phyloP scores from a whole-genome alignment of 2,797 vertebrate genomes.

The Scleropages formosus region DNA sequence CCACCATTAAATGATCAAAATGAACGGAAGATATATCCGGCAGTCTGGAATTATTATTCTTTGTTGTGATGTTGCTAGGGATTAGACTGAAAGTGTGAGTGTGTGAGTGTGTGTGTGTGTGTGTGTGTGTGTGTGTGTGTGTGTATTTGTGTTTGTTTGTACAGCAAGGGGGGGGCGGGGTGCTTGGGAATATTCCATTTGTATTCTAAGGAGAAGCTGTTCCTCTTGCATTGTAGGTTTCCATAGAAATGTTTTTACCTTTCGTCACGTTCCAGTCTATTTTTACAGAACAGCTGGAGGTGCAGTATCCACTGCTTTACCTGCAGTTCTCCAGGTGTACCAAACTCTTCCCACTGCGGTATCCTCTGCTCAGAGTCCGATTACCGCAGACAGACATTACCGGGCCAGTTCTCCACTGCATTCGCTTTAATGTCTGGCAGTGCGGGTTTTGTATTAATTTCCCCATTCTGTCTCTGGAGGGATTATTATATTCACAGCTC shows the following conservation, averaged over 20 bases:
- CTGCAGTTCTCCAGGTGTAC: not conserved
- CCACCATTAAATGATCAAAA: conserved; percentile 27
- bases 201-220: conserved; percentile 3
- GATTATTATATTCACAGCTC: not conserved
- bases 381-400: not conserved
- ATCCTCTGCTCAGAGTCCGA: not conserved
- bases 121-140: conserved; percentile 21
- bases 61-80: conserved; percentile 28
- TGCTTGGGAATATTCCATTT: not conserved
- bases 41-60: conserved; percentile 26
- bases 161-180: not conserved
- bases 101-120: conserved; percentile 24
- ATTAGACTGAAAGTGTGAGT: conserved; percentile 19
- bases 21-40: conserved; percentile 26
- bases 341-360: not conserved
- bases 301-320: conserved; percentile 1
- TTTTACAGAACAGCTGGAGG: conserved; percentile 16
- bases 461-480: conserved; percentile 3
- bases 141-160: conserved; percentile 27
- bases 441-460: conserved; percentile 13
- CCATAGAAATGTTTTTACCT: not conserved
- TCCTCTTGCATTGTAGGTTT: conserved; percentile 7
- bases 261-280: conserved; percentile 7
- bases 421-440: conserved; percentile 13
- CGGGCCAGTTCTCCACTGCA: not conserved